These are phyloP conservation scores for Eupithecia insigniata DNA, from an alignment of 2,888 invertebrate species.

Conservation along the genomic window DNA sequence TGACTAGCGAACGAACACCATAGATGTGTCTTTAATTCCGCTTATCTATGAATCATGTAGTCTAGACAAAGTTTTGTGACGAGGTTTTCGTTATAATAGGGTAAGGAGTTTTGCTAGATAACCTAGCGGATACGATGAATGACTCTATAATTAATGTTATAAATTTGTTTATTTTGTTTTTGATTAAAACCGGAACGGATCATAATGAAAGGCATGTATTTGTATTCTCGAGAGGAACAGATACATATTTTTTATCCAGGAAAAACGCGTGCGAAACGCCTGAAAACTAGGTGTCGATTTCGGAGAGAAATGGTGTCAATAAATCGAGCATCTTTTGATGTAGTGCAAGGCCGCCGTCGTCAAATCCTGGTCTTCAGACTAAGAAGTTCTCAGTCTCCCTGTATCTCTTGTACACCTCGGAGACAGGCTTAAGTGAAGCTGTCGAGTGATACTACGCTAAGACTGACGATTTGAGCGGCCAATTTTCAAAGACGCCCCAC, in stretches of 20 bases:
- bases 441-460: too few species aligned
- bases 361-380: too few species aligned
- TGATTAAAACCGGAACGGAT: neutral
- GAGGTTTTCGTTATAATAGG: neutral
- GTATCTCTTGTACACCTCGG: too few species aligned
- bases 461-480: too few species aligned
- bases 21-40: conserved; percentile 30
- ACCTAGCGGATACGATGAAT: neutral
- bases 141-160: neutral
- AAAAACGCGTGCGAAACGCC: neutral
- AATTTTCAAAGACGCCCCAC: too few species aligned
- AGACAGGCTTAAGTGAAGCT: too few species aligned
- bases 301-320: too few species aligned
- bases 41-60: neutral
- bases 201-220: neutral
- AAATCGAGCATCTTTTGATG: too few species aligned
- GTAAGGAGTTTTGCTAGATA: neutral
- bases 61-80: conserved; percentile 4
- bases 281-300: too few species aligned
- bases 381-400: too few species aligned
- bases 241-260: neutral
- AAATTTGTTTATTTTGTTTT: neutral
- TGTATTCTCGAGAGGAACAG: neutral
- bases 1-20: conserved; percentile 26
- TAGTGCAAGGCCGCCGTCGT: too few species aligned